Evolutionary conservation across 2,888 invertebrate genomes (phyloP).

Genomic region (Sceliomorpha sp.): DNA sequence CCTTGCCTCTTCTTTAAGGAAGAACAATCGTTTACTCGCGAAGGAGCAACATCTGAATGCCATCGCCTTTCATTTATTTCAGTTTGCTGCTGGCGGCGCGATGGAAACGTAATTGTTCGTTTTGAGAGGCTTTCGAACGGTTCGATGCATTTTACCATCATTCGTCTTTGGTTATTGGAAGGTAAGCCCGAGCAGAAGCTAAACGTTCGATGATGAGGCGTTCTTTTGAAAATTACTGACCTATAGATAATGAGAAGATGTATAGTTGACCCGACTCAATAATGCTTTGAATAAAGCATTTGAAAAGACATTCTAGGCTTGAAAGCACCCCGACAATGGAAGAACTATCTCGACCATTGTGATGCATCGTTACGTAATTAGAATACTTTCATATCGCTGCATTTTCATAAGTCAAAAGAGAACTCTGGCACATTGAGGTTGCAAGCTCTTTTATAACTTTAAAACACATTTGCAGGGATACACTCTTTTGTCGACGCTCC

Average conservation of each 20-base stretch:
- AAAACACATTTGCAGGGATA: conserved; percentile 2
- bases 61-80: too few relatives aligned
- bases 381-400: conserved; percentile 23
- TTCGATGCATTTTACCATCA: conserved; percentile 4
- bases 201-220: conserved; percentile 16
- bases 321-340: conserved; percentile 17
- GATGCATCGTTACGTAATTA: conserved; percentile 30
- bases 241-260: conserved; percentile 26
- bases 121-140: background rate
- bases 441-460: conserved; percentile 11
- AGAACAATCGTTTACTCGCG: too few relatives aligned
- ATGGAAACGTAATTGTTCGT: conserved; percentile 1
- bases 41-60: too few relatives aligned
- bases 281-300: conserved; percentile 25
- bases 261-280: conserved; percentile 22
- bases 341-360: conserved; percentile 25
- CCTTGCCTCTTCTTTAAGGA: too few relatives aligned
- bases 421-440: background rate
- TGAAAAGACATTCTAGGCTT: conserved; percentile 22
- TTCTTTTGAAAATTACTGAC: conserved; percentile 30
- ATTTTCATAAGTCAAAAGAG: conserved; percentile 19
- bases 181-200: conserved; percentile 5
- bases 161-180: conserved; percentile 17
- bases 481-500: background rate
- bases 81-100: background rate